Conservation (phyloP, 2,888 invertebrate genomes). For the Drosophila trichaetosa region DNA sequence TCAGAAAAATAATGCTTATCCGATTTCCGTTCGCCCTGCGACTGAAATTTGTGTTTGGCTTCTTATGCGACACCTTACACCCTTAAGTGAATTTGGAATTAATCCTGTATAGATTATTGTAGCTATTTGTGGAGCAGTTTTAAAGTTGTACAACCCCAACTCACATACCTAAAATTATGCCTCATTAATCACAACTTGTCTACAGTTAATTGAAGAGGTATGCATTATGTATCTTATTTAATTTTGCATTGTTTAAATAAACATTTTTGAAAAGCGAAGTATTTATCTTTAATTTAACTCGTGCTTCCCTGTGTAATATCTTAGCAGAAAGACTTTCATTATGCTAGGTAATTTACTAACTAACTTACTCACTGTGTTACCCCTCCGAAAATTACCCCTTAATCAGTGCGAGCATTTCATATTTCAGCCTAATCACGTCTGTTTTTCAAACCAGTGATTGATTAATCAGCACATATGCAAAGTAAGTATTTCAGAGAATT, state of each 20-base stretch:
- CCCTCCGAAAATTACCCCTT: not conserved
- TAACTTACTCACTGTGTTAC: not conserved
- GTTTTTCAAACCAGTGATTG: conserved; percentile 5
- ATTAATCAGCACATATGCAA: conserved; percentile 21
- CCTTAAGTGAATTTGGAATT: not conserved
- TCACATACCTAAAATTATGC: not conserved
- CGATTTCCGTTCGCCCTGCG: not conserved
- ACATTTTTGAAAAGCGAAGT: not conserved
- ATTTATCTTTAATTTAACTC: not conserved
- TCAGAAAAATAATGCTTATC: not conserved
- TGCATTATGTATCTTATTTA: not conserved
- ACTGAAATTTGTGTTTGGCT: not conserved
- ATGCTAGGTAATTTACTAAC: not conserved
- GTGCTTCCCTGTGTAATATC: not conserved
- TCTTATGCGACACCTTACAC: not conserved
- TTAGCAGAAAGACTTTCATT: not conserved
- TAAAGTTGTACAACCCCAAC: not conserved
- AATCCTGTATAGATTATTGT: too few relatives aligned
- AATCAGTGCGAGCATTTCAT: not conserved
- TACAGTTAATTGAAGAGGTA: not conserved
- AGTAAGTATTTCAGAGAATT: not conserved
- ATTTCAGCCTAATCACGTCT: not conserved
- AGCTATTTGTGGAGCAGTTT: not conserved
- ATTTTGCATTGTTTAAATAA: not conserved
- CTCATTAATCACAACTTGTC: not conserved